Conservation (phyloP, 2,797 vertebrate species). For the Eulemur coronatus region DNA sequence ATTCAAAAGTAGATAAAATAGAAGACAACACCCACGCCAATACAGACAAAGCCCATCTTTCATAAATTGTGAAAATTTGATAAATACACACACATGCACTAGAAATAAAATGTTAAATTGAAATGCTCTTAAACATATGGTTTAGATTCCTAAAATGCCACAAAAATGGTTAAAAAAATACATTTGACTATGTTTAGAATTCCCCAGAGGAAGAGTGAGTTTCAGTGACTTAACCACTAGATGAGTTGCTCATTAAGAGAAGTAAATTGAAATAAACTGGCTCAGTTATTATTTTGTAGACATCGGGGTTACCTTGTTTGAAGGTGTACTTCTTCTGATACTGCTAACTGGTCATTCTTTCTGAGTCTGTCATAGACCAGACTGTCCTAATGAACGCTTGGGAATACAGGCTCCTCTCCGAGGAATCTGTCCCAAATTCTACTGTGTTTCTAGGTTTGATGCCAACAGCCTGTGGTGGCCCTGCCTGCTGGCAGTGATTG, state of each 20-base stretch:
- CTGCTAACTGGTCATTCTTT: neutral
- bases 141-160: neutral
- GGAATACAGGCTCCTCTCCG: neutral
- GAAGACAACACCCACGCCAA: neutral
- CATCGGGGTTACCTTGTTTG: neutral
- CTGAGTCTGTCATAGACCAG: neutral
- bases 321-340: neutral
- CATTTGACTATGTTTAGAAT: neutral
- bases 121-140: conserved; percentile 8
- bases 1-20: conserved; percentile 37
- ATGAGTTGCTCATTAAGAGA: neutral
- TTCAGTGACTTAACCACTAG: neutral
- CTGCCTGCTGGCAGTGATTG: neutral
- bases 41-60: neutral
- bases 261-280: neutral
- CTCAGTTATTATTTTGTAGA: neutral
- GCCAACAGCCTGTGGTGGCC: neutral
- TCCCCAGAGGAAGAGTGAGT: neutral
- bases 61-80: neutral
- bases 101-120: neutral
- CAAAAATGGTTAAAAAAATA: neutral
- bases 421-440: neutral
- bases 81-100: neutral
- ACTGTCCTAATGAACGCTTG: neutral
- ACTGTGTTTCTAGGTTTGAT: neutral